These are phyloP conservation scores for Macquaria ambigua DNA, from an alignment of 2,113 vertebrate species.

Conservation along the genomic window DNA sequence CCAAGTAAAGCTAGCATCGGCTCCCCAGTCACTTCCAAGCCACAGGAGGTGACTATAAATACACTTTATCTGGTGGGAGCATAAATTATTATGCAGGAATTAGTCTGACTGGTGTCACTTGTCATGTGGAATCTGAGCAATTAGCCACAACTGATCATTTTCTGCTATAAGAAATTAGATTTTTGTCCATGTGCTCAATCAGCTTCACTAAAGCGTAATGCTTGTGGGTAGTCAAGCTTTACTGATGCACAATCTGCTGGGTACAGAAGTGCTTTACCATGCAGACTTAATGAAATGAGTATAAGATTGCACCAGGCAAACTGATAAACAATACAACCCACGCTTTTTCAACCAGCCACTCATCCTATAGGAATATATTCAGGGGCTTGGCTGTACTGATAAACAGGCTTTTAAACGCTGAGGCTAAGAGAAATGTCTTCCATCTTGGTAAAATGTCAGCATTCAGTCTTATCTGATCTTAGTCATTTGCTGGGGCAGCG, in stretches of 20 bases:
- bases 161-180: constrained; percentile 1
- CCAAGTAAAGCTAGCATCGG: constrained; percentile 40
- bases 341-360: neutral
- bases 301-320: constrained; percentile 27
- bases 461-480: constrained; percentile 42
- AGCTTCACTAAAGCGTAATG: constrained; percentile 19
- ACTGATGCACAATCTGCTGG: constrained; percentile 52
- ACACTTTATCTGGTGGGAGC: constrained; percentile 21
- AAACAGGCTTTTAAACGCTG: constrained; percentile 15
- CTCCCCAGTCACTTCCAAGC: constrained; percentile 31
- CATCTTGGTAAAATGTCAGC: constrained; percentile 35
- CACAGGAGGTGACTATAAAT: constrained; percentile 49
- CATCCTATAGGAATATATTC: neutral
- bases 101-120: constrained; percentile 20
- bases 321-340: constrained; percentile 37
- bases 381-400: constrained; percentile 9
- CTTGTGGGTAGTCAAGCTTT: constrained; percentile 24
- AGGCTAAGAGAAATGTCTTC: neutral
- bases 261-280: constrained; percentile 30
- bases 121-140: constrained; percentile 16
- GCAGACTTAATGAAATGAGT: constrained; percentile 49
- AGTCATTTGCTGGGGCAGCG: constrained; percentile 34
- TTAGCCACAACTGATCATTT: constrained; percentile 27
- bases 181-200: constrained; percentile 1
- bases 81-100: constrained; percentile 18